phyloP scores from a whole-genome alignment of 2,113 vertebrate species.

The Lonchura striata region DNA sequence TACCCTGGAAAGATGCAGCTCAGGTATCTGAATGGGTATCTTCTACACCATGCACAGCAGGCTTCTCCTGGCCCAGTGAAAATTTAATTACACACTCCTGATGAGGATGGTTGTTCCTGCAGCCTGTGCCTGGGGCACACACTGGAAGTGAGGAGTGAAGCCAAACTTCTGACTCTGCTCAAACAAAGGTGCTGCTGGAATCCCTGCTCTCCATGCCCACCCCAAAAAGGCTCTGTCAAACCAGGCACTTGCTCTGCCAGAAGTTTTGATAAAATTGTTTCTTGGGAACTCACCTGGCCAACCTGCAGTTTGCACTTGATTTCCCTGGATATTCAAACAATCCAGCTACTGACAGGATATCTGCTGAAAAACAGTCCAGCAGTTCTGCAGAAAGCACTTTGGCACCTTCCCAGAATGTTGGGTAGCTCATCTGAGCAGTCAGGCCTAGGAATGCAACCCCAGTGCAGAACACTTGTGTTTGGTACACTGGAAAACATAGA shows the following conservation, averaged over 20 bases:
- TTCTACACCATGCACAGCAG: background rate
- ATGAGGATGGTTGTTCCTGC: background rate
- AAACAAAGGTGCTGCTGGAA: background rate
- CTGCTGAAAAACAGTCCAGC: background rate
- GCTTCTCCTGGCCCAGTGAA: background rate
- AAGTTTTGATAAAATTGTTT: conserved; percentile 3
- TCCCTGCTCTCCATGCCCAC: background rate
- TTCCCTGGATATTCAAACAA: conserved; percentile 2
- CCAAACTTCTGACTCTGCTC: background rate
- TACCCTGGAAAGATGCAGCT: background rate
- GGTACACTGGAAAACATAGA: background rate
- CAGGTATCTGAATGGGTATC: background rate
- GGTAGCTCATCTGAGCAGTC: background rate
- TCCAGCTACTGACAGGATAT: conserved; percentile 2
- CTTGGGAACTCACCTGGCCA: background rate
- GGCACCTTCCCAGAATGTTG: background rate
- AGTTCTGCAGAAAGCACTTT: background rate
- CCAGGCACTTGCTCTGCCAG: background rate
- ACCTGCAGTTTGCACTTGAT: background rate
- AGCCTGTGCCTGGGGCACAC: background rate
- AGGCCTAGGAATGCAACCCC: background rate
- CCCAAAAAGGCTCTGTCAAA: background rate
- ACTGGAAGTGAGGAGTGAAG: background rate
- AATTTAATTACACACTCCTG: background rate
- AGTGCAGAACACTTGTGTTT: background rate